Evolutionary conservation across 2,797 vertebrate species (phyloP).

Genomic region (Cyprinodon diabolis): DNA sequence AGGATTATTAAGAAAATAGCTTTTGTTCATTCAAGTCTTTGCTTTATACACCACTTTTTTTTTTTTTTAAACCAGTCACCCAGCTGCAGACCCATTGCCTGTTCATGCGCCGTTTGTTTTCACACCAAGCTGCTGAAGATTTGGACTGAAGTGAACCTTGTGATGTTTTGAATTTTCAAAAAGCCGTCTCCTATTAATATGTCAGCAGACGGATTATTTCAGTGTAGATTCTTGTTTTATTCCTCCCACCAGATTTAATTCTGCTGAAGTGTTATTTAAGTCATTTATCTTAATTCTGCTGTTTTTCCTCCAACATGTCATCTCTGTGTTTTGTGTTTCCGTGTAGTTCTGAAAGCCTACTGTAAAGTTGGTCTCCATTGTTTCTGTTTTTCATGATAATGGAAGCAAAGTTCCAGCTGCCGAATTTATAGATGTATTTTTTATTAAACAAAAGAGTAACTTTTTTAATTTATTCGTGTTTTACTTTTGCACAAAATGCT

Average conservation of each 20-base stretch:
- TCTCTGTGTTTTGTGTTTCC: conserved; percentile 34
- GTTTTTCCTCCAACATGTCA: conserved; percentile 33
- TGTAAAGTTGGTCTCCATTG: conserved; percentile 61
- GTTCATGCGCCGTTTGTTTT: conserved; percentile 48
- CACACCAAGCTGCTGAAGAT: conserved; percentile 68
- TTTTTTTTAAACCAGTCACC: neutral
- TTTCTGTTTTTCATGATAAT: conserved; percentile 50
- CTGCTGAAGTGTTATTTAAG: conserved; percentile 6
- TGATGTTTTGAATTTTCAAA: conserved; percentile 49
- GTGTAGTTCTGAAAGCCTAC: conserved; percentile 52
- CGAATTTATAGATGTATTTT: conserved; percentile 82
- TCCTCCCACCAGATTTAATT: neutral
- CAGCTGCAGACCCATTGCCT: conserved; percentile 1
- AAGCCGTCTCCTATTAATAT: conserved; percentile 37
- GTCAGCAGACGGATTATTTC: conserved; percentile 31
- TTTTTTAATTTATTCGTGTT: conserved; percentile 73
- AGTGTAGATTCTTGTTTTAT: conserved; percentile 20
- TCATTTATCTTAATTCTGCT: conserved; percentile 14
- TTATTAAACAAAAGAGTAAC: conserved; percentile 79
- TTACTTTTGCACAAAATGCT: conserved; percentile 2
- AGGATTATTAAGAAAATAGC: neutral
- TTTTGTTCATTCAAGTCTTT: neutral
- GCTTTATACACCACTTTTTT: neutral
- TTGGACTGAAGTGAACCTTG: conserved; percentile 65
- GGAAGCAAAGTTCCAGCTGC: conserved; percentile 71